Evolutionary conservation across 1,140 invertebrate species (phyloP).

Genomic region (Caenorhabditis remanei): DNA sequence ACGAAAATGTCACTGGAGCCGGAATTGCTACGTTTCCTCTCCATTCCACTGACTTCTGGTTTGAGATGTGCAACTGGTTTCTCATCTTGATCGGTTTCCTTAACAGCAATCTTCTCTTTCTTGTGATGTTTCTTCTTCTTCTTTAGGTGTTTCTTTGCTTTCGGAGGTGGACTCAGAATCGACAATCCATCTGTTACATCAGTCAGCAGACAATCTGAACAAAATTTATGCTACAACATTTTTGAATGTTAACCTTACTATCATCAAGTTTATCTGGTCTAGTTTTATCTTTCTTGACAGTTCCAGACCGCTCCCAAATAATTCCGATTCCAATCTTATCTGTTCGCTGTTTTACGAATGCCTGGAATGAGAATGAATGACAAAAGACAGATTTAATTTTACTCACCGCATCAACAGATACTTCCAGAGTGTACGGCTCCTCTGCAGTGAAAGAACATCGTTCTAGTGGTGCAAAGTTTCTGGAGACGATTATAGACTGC

Average conservation of each 20-base stretch:
- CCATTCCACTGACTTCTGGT: constrained; percentile 32
- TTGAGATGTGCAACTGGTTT: not conserved
- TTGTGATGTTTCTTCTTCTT: constrained; percentile 57
- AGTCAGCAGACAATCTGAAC: constrained; percentile 3
- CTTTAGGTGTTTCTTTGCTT: constrained; percentile 10
- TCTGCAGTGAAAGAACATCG: not conserved
- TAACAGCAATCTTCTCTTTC: constrained; percentile 16
- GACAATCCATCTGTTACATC: not conserved
- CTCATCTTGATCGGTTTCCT: constrained; percentile 39
- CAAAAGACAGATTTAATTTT: not conserved
- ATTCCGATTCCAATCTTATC: constrained; percentile 59
- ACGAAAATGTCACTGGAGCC: constrained; percentile 59
- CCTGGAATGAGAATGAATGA: not conserved
- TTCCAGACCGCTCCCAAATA: constrained; percentile 54
- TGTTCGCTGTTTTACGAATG: constrained; percentile 54
- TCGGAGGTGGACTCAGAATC: constrained; percentile 12
- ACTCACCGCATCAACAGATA: constrained; percentile 19
- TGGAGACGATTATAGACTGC: not conserved
- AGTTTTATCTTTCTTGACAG: constrained; percentile 31
- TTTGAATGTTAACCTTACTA: constrained; percentile 8
- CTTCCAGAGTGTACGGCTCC: constrained; percentile 34
- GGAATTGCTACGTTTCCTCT: constrained; percentile 34
- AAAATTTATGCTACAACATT: not conserved
- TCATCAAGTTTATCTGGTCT: constrained; percentile 1
- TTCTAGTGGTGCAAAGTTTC: not conserved